Base-by-base conservation (phyloP, 2,113 vertebrate genomes). In the Solea solea region DNA sequence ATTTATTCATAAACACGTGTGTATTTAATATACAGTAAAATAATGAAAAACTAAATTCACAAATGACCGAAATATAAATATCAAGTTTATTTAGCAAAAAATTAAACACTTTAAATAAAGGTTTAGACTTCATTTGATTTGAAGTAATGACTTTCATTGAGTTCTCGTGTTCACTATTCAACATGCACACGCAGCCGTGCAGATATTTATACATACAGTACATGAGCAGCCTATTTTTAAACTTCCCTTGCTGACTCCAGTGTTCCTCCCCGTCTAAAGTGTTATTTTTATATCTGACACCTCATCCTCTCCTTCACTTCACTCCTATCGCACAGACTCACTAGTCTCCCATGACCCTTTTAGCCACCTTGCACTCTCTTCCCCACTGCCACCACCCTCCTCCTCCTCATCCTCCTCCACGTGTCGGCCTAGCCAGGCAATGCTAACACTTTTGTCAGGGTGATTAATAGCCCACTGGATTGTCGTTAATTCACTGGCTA, bases 401-500 rank as follows among this genome's bases (percentile, higher is more conserved):
- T 21, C 49, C 44, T 45, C 66, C 41, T 60, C 13, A 51, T 48
- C 59, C 66, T 41, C 67, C 72, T 69, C 64, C 78, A 48, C 52
- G 89, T 94, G 94, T 92, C 90, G 86, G 79, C 91, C 86, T 92
- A 93, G 93, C 80, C 82, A 85, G 93, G 93, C 87, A 92, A 89
- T 91, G 94, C 96, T 94, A 94, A 94, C 91, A 95, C 95, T 95
- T 95, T 96, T 99, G 98, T 98, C 97, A 98, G 93, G 82, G 97
- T 99, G 98, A 99, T 98, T 97, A 99, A 99, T 98, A 96, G 97
- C 92, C 83, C 78, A 88, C 93, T 92, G 95, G 93, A 95, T 94
- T 94, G 95, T 93, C 94, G 96, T 97, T 99, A 99, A 99, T 99
- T 99, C 97, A 97, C 94, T 96, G 95, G 96, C 96, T 98, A 99